Evolutionary conservation across 2,888 invertebrate genomes (phyloP).

Genomic region (Campaea margaritaria): DNA sequence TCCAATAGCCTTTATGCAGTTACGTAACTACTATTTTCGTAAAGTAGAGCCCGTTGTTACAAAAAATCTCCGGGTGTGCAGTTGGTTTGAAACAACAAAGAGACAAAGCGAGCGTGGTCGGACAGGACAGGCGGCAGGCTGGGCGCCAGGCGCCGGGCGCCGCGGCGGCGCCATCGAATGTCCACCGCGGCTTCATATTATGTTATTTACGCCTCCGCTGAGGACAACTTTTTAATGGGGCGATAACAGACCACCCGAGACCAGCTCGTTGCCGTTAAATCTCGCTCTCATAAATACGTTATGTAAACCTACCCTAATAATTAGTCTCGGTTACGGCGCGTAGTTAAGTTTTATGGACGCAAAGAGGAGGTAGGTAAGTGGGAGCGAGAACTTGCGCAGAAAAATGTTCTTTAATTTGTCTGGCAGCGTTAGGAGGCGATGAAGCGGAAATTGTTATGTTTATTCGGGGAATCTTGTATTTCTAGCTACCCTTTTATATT

Average conservation of each 20-base stretch:
- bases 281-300: conserved; percentile 83
- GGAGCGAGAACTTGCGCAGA: conserved; percentile 66
- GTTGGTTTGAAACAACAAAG: conserved; percentile 38
- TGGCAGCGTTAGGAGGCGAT: conserved; percentile 71
- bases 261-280: conserved; percentile 76
- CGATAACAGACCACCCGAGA: conserved; percentile 84
- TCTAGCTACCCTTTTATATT: conserved; percentile 66
- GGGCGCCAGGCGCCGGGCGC: background rate
- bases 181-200: conserved; percentile 65
- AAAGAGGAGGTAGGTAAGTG: conserved; percentile 63
- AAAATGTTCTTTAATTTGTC: conserved; percentile 83
- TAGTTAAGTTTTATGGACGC: conserved; percentile 82
- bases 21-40: background rate
- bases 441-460: conserved; percentile 80
- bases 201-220: conserved; percentile 79
- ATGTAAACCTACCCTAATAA: conserved; percentile 85
- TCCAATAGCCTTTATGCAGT: too few species aligned
- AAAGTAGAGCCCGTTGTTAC: conserved; percentile 23
- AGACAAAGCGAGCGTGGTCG: conserved; percentile 30
- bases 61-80: conserved; percentile 37
- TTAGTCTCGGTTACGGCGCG: conserved; percentile 82
- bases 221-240: conserved; percentile 84
- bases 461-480: conserved; percentile 72
- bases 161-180: conserved; percentile 41
- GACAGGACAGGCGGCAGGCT: conserved; percentile 12